Evolutionary conservation across 1,140 invertebrate species (phyloP), one percentile per base, ranked within the genome.

Genomic region (Stenopsyche tienmushanensis): DNA sequence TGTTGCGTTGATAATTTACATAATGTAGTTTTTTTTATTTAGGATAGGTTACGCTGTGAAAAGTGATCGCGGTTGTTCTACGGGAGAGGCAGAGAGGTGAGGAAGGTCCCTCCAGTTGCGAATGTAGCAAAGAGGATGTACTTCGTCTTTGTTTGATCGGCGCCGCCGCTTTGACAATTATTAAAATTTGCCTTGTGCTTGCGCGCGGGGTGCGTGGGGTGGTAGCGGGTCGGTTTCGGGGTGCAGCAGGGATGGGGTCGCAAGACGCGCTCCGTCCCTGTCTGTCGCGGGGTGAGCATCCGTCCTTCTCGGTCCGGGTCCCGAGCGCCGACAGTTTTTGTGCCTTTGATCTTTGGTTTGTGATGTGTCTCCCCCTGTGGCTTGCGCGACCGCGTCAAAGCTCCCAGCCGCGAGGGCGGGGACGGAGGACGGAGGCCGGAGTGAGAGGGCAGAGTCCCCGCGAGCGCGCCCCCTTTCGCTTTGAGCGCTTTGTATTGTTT

Each of bases 121-220:
- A 47, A 13, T 15, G 10, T n/a, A 20, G 23, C 17, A 20, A 24
- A 23, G 49, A 53, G 49, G 17, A 53, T 24, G 49, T 23, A 25
- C 18, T 53, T 8, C 13, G 54, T 24, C 66, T 62, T 70, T 66
- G 62, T 70, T 70, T 70, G 69, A 70, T 70, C 62, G 64, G 54
- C 26, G 69, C 69, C 69, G 69, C 65, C 69, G 69, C 69, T 70
- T 70, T 70, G 69, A 70, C 69, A 70, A 70, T 70, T 70, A 70
- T 70, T 70, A 70, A 70, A 70, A 70, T 70, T 70, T 67, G 64
- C 65, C 69, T 62, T 67, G 65, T 34, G 60, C 26, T 24, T 17
- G 18, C 53, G 25, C 24, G 50, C 47, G 54, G 60, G 34, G 49
- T 47, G 69, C 68, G 57, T 63, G 49, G 66, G 67, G 69, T 68